Evolutionary conservation across 2,113 vertebrate genomes (phyloP), one percentile per base, ranked within the genome.

Genomic region (Quiscalus mexicanus): DNA sequence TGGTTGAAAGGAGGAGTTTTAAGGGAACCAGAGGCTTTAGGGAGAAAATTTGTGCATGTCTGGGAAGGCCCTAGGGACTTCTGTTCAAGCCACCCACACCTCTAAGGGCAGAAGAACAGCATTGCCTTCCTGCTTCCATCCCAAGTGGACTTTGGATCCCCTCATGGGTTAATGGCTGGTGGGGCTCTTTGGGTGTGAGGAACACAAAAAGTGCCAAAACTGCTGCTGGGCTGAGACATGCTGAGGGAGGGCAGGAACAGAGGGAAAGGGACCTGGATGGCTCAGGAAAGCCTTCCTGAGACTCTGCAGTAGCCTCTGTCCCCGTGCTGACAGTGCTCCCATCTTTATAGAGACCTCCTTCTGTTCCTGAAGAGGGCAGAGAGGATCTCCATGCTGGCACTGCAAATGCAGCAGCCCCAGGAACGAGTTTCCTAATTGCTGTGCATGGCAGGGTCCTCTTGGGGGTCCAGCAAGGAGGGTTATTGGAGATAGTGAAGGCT

Each of bases 381-480:
- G 75, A 93, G 52, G 55, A 59, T 90, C 39, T 80, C 69, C 79
- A 52, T 53, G 74, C 85, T 62, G 84, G 92, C 52, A 76, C 24
- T 53, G 73, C 59, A 85, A 63, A 86, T 14, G 44, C 78, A 90
- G 86, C 89, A 63, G 80, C 69, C 59, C 55, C 62, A 79, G 65
- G 83, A 75, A 65, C 37, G 35, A 21, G n/a, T 87, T 90, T 90
- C 68, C 64, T 96, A 89, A 94, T 90, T 96, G 81, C 82, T 87
- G 69, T 91, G 84, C 56, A 19, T 52, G 80, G 47, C n/a, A 91
- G 49, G 12, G 37, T 86, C 70, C 95, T 90, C 85, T 6, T 85
- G 90, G 91, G 91, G 70, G 85, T 74, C 50, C 55, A 70, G 53
- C 35, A 87, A 84, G 71, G 52, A 93, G 41, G 79, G 47, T n/a